These are phyloP conservation scores for Clarias laeviceps DNA, from an alignment of 2,797 vertebrate genomes.

Conservation along the genomic window DNA sequence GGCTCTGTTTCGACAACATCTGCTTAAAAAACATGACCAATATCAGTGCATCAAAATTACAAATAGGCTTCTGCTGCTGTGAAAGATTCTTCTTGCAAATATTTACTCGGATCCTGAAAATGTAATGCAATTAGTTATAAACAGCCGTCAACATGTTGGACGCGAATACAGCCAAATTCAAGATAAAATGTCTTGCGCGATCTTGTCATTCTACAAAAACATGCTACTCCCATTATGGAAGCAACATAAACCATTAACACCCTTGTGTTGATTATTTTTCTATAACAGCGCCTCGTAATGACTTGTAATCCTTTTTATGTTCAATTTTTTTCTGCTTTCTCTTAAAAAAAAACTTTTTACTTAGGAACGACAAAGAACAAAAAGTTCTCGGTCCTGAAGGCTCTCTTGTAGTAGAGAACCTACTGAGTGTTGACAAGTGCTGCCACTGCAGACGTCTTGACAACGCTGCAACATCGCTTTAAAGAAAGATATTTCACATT, in stretches of 20 bases:
- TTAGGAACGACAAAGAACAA: background rate
- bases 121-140: background rate
- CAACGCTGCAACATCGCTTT: background rate
- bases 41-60: slow-evolving; percentile 25
- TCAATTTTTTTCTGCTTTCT: background rate
- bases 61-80: background rate
- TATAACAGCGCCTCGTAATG: background rate
- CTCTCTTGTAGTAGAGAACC: background rate
- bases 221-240: background rate
- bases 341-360: background rate
- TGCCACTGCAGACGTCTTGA: background rate
- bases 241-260: background rate
- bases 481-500: background rate
- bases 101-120: background rate
- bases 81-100: background rate
- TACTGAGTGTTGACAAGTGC: background rate
- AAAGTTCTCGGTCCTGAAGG: background rate
- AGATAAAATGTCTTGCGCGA: background rate
- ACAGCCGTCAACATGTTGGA: background rate
- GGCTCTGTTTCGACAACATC: background rate
- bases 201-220: background rate
- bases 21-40: background rate
- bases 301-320: background rate
- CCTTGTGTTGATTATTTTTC: background rate
- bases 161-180: background rate